Base-by-base conservation (phyloP, 2,113 vertebrate genomes). In the Pelecanus crispus region DNA sequence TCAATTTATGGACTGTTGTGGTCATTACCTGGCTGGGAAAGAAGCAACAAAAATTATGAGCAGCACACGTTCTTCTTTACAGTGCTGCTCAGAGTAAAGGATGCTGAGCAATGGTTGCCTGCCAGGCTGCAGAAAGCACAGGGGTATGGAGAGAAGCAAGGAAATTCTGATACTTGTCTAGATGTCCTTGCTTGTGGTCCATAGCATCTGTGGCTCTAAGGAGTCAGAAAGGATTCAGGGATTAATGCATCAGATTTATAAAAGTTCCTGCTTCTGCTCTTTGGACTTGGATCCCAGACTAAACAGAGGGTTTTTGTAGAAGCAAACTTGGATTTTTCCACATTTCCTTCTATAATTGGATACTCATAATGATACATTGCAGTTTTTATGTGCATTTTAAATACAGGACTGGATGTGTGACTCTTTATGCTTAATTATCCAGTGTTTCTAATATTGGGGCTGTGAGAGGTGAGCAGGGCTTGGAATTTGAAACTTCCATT, bases 1-100 rank as follows among this genome's bases (percentile, higher is more conserved):
- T 84, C 47, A 32, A 11, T 52, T 84, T n/a, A 13, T 65, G 45
- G 58, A 65, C 53, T 28, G 4, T 89, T 94, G 82, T 85, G 53
- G 44, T 65, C 77, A 53, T 92, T 79, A 95, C 88, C 68, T 93
- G 95, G 70, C n/a, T 12, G 42, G n/a, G 72, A 72, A 86, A 84
- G 70, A 61, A 53, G 29, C 8, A 38, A 67, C 11, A 44, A 29
- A 11, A n/a, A 10, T 13, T 13, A 7, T 18, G 10, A 45, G 34
- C 56, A 65, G 86, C 77, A 72, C 68, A 38, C 3, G 53, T 47
- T 67, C 42, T 88, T 59, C 84, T 49, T 55, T 18, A 40, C 42
- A 6, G 13, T n/a, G 68, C 38, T 65, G 53, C 40, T 87, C 9
- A 21, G 49, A 24, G 24, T 22, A 4, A 58, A 85, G 47, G 71